These are phyloP conservation scores for Cepphus grylle DNA, from an alignment of 2,113 vertebrate genomes.

Conservation along the genomic window DNA sequence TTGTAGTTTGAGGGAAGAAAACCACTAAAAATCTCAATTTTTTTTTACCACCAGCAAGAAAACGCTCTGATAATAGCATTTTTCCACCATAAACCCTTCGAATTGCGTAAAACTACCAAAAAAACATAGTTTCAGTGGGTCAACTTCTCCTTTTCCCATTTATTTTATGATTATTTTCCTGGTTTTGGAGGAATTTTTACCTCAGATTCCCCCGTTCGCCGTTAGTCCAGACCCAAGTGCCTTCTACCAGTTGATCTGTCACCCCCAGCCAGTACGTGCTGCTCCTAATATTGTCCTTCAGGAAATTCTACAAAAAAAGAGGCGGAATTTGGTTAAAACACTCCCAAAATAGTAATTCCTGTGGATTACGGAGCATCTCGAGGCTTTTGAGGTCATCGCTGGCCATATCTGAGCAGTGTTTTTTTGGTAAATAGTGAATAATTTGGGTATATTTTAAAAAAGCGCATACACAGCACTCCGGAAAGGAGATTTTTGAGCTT, in stretches of 20 bases:
- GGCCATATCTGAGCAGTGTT: accelerated
- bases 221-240: not conserved
- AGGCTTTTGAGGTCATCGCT: not conserved
- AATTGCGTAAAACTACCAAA: accelerated
- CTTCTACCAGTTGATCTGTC: not conserved
- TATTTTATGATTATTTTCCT: not conserved
- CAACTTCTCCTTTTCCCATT: accelerated
- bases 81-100: not conserved
- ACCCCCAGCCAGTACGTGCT: not conserved
- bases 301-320: not conserved
- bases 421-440: not conserved
- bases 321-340: not conserved
- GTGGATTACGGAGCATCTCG: accelerated
- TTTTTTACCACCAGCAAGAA: not conserved
- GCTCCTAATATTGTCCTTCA: not conserved
- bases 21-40: accelerated
- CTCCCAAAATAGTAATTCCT: accelerated
- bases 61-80: accelerated
- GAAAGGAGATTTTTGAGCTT: not conserved
- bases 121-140: accelerated
- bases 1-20: not conserved
- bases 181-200: not conserved
- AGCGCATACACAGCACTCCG: accelerated
- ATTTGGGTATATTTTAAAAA: not conserved
- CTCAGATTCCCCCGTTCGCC: not conserved